Percentiles rank a stretch among this genome's conserved stretches.
Evolutionary conservation across 2,888 invertebrate species (phyloP).

Genomic region (Hydraecia micacea): DNA sequence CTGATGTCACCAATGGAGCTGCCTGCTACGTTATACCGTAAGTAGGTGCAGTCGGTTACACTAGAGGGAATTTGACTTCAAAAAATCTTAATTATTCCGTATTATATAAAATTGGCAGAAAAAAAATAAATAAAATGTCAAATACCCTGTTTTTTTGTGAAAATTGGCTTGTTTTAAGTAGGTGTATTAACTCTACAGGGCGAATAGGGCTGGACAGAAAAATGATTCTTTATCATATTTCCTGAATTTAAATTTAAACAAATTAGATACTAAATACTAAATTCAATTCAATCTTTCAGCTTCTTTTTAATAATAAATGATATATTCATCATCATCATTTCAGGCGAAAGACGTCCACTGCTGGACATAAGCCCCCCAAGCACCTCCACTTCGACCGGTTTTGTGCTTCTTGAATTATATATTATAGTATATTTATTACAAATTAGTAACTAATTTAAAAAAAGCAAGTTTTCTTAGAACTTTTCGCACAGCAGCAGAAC

Average conservation of each 20-base stretch:
- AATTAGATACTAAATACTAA: neutral
- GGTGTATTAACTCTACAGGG: neutral
- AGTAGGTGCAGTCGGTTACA: constrained; percentile 50
- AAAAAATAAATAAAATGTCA: neutral
- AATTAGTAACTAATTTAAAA: neutral
- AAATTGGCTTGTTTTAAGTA: neutral
- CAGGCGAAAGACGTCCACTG: too few species aligned
- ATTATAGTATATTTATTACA: neutral
- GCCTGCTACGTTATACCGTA: constrained; percentile 96
- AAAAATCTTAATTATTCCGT: neutral
- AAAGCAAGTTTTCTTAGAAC: neutral
- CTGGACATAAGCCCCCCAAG: too few species aligned
- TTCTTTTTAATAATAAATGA: neutral
- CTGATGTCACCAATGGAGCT: constrained; percentile 98
- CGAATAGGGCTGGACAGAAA: neutral
- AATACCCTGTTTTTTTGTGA: neutral
- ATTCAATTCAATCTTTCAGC: neutral
- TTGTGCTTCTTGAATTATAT: too few species aligned
- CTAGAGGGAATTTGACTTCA: neutral
- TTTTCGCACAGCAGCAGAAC: neutral
- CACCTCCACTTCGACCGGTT: too few species aligned
- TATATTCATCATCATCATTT: too few species aligned
- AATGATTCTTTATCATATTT: neutral
- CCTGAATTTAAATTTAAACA: neutral
- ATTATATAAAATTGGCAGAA: neutral